Evolutionary conservation across 2,888 invertebrate species (phyloP).

Genomic region (Leucoptera coffeella): DNA sequence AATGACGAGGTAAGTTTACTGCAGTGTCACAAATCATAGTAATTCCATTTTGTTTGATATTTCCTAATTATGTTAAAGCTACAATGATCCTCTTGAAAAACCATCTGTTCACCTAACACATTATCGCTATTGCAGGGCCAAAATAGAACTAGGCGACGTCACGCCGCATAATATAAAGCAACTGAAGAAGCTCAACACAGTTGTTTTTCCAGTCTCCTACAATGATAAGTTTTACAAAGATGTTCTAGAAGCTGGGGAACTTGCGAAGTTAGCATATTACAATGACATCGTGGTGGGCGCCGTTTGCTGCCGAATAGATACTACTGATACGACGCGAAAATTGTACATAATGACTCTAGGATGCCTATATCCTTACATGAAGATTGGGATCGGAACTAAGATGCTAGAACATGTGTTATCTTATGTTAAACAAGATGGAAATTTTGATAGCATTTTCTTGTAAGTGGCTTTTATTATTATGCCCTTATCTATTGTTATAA

Average conservation of each 20-base stretch:
- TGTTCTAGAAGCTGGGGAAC: conserved; percentile 93
- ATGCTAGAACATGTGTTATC: conserved; percentile 98
- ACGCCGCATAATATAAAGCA: conserved; percentile 99
- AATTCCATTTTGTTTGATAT: too few relatives aligned
- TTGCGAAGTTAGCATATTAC: conserved; percentile 96
- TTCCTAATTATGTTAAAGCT: neutral
- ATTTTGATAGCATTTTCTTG: conserved; percentile 96
- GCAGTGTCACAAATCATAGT: too few relatives aligned
- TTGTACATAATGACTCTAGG: conserved; percentile 99
- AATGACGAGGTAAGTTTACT: conserved; percentile 43
- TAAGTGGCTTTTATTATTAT: too few relatives aligned
- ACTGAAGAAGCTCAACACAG: conserved; percentile 91
- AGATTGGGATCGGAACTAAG: conserved; percentile 90
- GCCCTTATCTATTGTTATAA: too few relatives aligned
- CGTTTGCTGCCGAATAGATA: conserved; percentile 96
- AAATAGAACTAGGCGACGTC: conserved; percentile 96
- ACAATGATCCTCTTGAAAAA: conserved; percentile 11
- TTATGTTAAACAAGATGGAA: conserved; percentile 90
- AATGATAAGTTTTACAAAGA: conserved; percentile 99
- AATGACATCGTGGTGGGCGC: conserved; percentile 99
- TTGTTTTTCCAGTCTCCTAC: conserved; percentile 97
- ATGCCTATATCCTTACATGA: conserved; percentile 93
- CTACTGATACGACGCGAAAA: conserved; percentile 78
- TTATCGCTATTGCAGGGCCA: conserved; percentile 60
- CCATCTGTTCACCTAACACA: conserved; percentile 6